Evolutionary conservation across 2,797 vertebrate genomes (phyloP).

Genomic region (Silurus lanzhouensis): DNA sequence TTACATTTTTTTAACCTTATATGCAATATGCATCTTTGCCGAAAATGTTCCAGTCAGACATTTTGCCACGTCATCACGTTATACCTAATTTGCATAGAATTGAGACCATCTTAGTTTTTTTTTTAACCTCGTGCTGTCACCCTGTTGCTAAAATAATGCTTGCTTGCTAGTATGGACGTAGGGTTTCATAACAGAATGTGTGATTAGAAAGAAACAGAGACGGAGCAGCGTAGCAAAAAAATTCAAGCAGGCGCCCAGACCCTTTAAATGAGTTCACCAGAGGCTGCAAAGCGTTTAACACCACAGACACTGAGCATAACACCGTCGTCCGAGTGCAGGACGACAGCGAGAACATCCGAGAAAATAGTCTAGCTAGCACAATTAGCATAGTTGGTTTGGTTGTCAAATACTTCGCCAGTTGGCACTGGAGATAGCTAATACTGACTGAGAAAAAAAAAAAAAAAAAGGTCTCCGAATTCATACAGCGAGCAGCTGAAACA

Average conservation of each 20-base stretch:
- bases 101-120: not conserved
- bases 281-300: not conserved
- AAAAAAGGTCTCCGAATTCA: not conserved
- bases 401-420: constrained; percentile 41
- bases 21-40: no score
- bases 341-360: not conserved
- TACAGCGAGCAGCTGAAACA: not conserved
- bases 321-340: not conserved
- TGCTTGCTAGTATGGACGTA: not conserved
- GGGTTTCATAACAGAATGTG: constrained; percentile 21
- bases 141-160: not conserved
- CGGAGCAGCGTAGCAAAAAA: not conserved
- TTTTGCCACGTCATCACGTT: not conserved
- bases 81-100: constrained; percentile 16
- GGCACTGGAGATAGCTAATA: constrained; percentile 41
- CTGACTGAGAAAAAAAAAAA: constrained; percentile 23
- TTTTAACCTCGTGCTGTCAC: not conserved
- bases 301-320: not conserved
- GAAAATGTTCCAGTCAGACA: not conserved
- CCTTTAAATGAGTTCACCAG: not conserved
- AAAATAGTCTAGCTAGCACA: constrained; percentile 9
- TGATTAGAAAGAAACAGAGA: not conserved
- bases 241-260: not conserved
- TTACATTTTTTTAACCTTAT: no score
- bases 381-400: constrained; percentile 40